Evolutionary conservation across 2,888 invertebrate species (phyloP).

Genomic region (Piscicola geometra): DNA sequence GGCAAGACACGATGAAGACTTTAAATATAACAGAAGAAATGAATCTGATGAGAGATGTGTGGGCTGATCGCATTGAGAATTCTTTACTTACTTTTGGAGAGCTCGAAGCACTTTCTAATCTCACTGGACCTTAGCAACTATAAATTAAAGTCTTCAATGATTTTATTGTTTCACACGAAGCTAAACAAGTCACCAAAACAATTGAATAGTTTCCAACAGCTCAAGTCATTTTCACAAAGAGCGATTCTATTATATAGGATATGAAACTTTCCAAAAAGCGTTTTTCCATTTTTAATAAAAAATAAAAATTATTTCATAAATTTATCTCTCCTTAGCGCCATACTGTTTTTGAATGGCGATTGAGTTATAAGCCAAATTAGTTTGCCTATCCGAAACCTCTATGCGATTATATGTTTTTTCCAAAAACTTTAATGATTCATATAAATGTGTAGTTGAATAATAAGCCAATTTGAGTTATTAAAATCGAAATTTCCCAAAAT

Average conservation of each 20-base stretch:
- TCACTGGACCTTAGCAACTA: constrained; percentile 39
- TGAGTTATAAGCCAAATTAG: not conserved
- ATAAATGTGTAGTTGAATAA: no score
- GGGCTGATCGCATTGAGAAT: constrained; percentile 30
- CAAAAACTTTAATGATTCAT: not conserved
- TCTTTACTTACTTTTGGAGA: constrained; percentile 40
- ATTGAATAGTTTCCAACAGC: no score
- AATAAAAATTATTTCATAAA: no score
- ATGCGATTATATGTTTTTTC: not conserved
- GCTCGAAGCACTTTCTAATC: constrained; percentile 34
- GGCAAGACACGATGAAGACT: constrained; percentile 42
- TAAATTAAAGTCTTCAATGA: no score
- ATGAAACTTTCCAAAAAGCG: no score
- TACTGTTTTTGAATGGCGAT: constrained; percentile 12
- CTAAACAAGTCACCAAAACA: no score
- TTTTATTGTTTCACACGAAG: no score
- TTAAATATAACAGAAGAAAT: constrained; percentile 40
- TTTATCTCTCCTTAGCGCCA: not conserved
- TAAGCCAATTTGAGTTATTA: not conserved
- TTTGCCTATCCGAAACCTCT: not conserved
- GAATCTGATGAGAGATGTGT: constrained; percentile 34
- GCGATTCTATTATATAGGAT: no score
- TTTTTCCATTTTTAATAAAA: no score
- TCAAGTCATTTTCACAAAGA: no score
- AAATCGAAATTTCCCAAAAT: not conserved